phyloP scores from a whole-genome alignment of 2,888 invertebrate genomes.

The Tinea semifulvella region DNA sequence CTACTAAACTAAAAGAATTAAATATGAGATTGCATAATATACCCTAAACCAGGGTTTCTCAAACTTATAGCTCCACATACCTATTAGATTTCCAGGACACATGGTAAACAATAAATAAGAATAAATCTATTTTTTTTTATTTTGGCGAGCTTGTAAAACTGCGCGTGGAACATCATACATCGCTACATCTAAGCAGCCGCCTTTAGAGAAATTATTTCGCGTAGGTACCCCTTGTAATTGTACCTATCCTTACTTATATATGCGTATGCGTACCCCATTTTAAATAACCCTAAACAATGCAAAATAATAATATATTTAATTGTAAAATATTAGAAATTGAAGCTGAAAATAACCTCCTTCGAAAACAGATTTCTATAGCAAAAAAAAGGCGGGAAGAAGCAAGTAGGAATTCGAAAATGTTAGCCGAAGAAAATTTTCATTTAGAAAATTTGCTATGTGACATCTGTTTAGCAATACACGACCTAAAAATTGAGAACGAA shows the following conservation, averaged over 20 bases:
- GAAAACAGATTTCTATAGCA: conserved; percentile 29
- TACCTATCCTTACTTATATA: too few relatives aligned
- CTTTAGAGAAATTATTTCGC: too few relatives aligned
- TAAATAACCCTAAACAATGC: background rate
- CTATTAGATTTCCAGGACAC: too few relatives aligned
- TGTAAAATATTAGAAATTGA: conserved; percentile 26
- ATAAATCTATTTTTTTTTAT: too few relatives aligned
- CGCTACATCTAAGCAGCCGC: too few relatives aligned
- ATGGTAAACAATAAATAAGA: too few relatives aligned
- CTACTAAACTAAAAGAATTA: conserved; percentile 25
- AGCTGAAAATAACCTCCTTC: conserved; percentile 33
- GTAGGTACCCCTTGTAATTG: too few relatives aligned
- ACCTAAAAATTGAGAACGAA: conserved; percentile 26
- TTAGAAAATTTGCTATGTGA: conserved; percentile 35
- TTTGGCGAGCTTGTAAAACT: too few relatives aligned
- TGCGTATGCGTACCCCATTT: too few relatives aligned
- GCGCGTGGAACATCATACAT: too few relatives aligned
- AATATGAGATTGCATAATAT: conserved; percentile 20
- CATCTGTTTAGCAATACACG: conserved; percentile 28
- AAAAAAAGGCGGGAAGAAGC: conserved; percentile 39
- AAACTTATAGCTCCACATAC: too few relatives aligned
- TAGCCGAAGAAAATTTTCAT: conserved; percentile 42
- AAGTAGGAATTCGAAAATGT: conserved; percentile 28
- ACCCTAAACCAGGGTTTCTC: background rate
- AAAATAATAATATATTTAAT: conserved; percentile 19